Evolutionary conservation across 2,888 invertebrate species (phyloP).

Genomic region (Acanthoscelides obtectus): DNA sequence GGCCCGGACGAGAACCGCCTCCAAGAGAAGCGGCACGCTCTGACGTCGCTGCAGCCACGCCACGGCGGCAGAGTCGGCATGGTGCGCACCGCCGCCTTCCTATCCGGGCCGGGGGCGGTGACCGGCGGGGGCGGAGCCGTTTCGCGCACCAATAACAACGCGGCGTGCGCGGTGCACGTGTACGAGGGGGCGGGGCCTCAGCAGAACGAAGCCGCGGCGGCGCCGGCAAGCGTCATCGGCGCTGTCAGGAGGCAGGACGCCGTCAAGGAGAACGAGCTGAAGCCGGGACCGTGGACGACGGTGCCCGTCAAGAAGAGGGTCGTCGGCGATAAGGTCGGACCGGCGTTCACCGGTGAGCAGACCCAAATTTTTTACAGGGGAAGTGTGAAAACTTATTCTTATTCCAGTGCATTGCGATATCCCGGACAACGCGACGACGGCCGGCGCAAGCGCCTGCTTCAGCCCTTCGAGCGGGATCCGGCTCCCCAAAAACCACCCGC

Average conservation of each 20-base stretch:
- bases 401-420: neutral
- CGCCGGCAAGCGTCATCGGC: conserved; percentile 53
- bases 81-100: conserved; percentile 34
- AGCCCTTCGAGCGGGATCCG: conserved; percentile 36
- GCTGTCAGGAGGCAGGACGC: conserved; percentile 52
- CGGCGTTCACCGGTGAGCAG: conserved; percentile 49
- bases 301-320: conserved; percentile 42
- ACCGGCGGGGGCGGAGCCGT: conserved; percentile 10
- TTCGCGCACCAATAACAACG: conserved; percentile 39
- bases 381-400: neutral
- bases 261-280: conserved; percentile 66
- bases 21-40: conserved; percentile 68
- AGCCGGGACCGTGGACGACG: conserved; percentile 67
- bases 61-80: conserved; percentile 56
- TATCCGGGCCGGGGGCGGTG: conserved; percentile 24
- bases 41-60: conserved; percentile 69
- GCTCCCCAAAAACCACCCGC: conserved; percentile 25
- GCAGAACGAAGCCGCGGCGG: conserved; percentile 38
- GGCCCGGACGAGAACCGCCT: conserved; percentile 53
- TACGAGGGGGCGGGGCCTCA: conserved; percentile 36
- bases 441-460: neutral
- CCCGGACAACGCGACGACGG: neutral
- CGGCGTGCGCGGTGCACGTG: conserved; percentile 23
- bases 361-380: neutral
- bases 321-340: conserved; percentile 26